Conservation (phyloP, 2,888 invertebrate genomes). For the Archips crataeganus region DNA sequence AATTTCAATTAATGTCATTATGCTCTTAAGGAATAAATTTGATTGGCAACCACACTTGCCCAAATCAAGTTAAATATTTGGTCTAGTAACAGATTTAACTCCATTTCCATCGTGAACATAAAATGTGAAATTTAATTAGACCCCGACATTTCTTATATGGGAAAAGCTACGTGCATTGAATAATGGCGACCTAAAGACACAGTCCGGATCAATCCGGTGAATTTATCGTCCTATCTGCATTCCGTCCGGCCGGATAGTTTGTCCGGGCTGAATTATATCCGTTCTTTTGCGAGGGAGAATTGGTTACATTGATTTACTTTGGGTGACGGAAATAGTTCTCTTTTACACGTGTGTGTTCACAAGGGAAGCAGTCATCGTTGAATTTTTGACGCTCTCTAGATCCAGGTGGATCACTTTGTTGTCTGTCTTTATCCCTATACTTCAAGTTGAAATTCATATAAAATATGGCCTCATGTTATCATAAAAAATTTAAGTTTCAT, state of each 20-base stretch:
- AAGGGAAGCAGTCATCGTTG: background rate
- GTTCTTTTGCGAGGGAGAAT: slow-evolving; percentile 56
- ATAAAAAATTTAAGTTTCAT: too few relatives aligned
- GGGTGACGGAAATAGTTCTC: slow-evolving; percentile 46
- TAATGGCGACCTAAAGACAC: slow-evolving; percentile 45
- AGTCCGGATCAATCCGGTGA: slow-evolving; percentile 52
- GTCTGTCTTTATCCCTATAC: background rate
- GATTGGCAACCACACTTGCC: too few relatives aligned
- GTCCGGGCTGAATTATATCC: slow-evolving; percentile 58
- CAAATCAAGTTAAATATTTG: too few relatives aligned
- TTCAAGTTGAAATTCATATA: too few relatives aligned
- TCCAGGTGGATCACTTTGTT: too few relatives aligned
- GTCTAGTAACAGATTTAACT: too few relatives aligned
- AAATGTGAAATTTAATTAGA: slow-evolving; percentile 3
- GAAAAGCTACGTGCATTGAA: slow-evolving; percentile 23
- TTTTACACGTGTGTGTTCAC: background rate
- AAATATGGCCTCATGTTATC: too few relatives aligned
- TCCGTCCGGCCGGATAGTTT: slow-evolving; percentile 55
- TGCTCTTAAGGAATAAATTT: too few relatives aligned
- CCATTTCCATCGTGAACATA: background rate
- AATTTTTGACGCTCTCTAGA: background rate
- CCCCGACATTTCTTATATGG: slow-evolving; percentile 9
- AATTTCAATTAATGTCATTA: too few relatives aligned
- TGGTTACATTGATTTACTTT: slow-evolving; percentile 58
- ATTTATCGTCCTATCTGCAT: slow-evolving; percentile 55